Evolutionary conservation across 2,797 vertebrate species (phyloP).

Genomic region (Aulostomus chinensis): DNA sequence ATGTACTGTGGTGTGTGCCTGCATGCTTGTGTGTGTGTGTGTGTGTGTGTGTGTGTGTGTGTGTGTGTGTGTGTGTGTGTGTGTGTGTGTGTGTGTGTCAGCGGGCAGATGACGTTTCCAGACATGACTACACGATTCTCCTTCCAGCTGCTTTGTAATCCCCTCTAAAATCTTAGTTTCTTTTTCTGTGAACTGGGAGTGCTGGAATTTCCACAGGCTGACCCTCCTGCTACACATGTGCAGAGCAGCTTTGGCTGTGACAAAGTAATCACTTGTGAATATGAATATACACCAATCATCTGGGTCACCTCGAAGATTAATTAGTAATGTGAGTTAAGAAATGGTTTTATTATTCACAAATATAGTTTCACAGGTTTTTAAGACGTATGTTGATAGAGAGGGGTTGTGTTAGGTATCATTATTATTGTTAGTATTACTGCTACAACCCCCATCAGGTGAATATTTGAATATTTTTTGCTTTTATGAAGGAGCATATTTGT

Average conservation of each 20-base stretch:
- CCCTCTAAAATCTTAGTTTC: constrained; percentile 33
- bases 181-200: constrained; percentile 15
- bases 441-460: no score
- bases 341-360: no score
- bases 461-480: no score
- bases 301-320: background rate
- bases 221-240: background rate
- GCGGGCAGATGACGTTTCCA: constrained; percentile 24
- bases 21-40: background rate
- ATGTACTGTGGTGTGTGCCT: constrained; percentile 31
- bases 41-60: background rate
- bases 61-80: background rate
- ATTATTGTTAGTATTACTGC: no score
- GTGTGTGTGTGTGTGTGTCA: constrained; percentile 13
- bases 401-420: no score
- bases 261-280: constrained; percentile 15
- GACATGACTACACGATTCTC: constrained; percentile 17
- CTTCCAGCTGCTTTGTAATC: constrained; percentile 46
- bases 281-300: background rate
- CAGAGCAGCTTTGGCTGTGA: background rate
- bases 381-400: no score
- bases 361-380: no score
- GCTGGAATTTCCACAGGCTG: constrained; percentile 17
- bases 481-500: no score
- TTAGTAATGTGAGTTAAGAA: no score